A percentile compares a stretch with the other conserved stretches of the same genome.
phyloP scores from a whole-genome alignment of 2,888 invertebrate genomes.

The Julus scandinavius region DNA sequence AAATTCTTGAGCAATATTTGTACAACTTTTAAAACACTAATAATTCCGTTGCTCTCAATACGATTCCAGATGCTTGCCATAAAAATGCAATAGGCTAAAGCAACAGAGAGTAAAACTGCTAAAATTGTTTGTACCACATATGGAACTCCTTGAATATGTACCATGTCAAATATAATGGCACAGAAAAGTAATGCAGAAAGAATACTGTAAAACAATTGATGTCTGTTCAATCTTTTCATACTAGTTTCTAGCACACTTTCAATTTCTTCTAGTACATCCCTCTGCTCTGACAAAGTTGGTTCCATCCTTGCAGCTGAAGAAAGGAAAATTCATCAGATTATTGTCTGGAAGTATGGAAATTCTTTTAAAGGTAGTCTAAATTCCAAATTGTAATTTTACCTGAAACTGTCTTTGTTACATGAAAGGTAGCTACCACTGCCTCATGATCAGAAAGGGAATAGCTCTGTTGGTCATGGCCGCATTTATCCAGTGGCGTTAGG shows the following conservation, averaged over 20 bases:
- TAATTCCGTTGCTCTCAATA: constrained; percentile 81
- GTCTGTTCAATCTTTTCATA: background rate
- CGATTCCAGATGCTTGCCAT: constrained; percentile 86
- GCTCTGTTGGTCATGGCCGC: background rate
- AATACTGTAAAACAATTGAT: constrained; percentile 1
- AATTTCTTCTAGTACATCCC: background rate
- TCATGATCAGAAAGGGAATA: constrained; percentile 85
- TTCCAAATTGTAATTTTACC: constrained; percentile 40
- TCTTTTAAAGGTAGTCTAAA: background rate
- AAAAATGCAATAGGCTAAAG: constrained; percentile 72
- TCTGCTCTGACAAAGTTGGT: background rate
- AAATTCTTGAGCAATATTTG: constrained; percentile 52
- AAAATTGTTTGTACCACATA: constrained; percentile 50
- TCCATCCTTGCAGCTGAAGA: background rate
- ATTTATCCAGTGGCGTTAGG: constrained; percentile 75
- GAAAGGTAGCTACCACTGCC: constrained; percentile 75
- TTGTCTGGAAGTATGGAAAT: background rate
- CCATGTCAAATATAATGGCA: constrained; percentile 30
- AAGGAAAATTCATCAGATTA: background rate
- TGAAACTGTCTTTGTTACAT: constrained; percentile 58
- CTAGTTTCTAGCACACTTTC: constrained; percentile 29
- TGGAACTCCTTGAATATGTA: constrained; percentile 3
- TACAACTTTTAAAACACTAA: constrained; percentile 69
- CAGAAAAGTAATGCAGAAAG: constrained; percentile 17
- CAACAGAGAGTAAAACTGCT: constrained; percentile 69